Base-by-base conservation (phyloP, 2,113 vertebrate species). In the Gymnogyps californianus region DNA sequence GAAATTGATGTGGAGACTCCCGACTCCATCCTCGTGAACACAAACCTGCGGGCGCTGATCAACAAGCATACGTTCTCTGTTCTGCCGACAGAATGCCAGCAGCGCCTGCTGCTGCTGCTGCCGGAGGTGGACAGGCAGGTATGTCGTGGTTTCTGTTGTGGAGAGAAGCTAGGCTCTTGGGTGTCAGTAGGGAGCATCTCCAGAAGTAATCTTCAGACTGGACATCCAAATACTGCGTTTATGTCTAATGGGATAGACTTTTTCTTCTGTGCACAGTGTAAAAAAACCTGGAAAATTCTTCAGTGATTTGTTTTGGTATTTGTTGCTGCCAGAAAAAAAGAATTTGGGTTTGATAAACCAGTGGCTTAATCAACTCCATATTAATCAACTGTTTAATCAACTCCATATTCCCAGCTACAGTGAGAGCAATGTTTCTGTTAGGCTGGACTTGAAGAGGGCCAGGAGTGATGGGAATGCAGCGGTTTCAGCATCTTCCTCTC, bases 1-100 rank as follows among this genome's bases (percentile, higher is more conserved):
- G 99, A 99, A 80, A 99, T 99, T 40, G 99, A 99, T 18, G 99
- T 99, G 93, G 99, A 99, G 97, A 99, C 99, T 1, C 99, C 99
- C 0, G 99, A 99, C 96, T 99, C 99, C 76, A 99, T 99, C 97
- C 97, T 99, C 70, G 99, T 99, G 74, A 99, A 99, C 98, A 99
- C 99, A 49, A 99, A 99, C 98, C 98, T 99, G 78, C 97, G 99
- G 75, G 99, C 99, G 0, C 98, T 99, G 89, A 99, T 99, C 97
- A 99, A 99, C 97, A 99, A 99, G 85, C 99, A 99, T 95, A 99
- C 99, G 0, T 99, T 99, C 98, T 99, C 98, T 0, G 95, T 98
- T 55, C 98, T 99, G 91, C 99, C 99, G 2, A 49, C 97, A 0
- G 99, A 99, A 10, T 98, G 99, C 95, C 99, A 99, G 71, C 99